Conservation (phyloP, 2,113 vertebrate species). For the Ursus arctos region DNA sequence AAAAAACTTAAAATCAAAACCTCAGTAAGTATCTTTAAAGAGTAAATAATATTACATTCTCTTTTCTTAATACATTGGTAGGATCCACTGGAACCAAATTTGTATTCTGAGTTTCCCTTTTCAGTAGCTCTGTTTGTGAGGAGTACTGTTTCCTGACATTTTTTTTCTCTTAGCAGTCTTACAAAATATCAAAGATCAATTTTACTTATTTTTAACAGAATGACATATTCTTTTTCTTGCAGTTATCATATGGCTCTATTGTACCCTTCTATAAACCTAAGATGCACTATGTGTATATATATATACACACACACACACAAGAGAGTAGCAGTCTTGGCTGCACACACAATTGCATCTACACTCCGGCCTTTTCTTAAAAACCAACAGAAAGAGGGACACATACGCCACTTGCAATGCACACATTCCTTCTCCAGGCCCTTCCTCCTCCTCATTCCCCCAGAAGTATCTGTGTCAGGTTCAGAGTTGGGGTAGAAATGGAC, state of each 20-base stretch:
- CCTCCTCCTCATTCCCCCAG: no score
- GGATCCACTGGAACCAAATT: not conserved
- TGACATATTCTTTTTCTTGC: not conserved
- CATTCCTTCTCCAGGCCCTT: not conserved
- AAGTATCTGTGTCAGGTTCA: not conserved
- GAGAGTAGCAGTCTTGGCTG: not conserved
- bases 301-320: no score
- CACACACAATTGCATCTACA: not conserved
- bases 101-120: not conserved
- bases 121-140: not conserved
- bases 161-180: constrained; percentile 1
- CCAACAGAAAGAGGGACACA: not conserved
- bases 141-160: not conserved
- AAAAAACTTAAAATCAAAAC: not conserved
- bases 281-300: no score
- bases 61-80: not conserved
- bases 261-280: not conserved
- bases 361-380: not conserved
- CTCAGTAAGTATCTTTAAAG: not conserved
- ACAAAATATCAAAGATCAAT: not conserved
- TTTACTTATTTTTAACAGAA: not conserved
- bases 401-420: not conserved
- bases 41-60: not conserved
- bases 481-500: not conserved
- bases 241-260: not conserved